Conservation (phyloP, 2,888 invertebrate genomes). For the Drosophila histrio region DNA sequence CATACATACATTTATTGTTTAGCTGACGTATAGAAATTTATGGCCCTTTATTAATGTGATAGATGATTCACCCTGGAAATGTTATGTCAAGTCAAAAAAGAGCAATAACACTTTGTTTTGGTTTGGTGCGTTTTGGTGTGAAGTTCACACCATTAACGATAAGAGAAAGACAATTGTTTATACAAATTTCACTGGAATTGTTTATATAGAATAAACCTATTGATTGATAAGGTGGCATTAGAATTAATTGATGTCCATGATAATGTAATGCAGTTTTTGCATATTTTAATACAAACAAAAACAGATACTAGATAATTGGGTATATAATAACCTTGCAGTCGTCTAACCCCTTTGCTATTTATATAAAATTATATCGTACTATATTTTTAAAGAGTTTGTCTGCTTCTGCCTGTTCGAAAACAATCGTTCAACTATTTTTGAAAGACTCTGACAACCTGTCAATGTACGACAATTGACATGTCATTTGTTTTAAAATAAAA, state of each 20-base stretch:
- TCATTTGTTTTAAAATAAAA: conserved; percentile 8
- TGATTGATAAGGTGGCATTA: conserved; percentile 41
- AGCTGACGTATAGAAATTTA: conserved; percentile 27
- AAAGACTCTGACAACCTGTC: conserved; percentile 1
- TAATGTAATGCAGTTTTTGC: conserved; percentile 3
- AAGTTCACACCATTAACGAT: conserved; percentile 6
- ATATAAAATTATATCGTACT: no score
- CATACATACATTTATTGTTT: background rate
- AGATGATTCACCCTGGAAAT: conserved; percentile 32
- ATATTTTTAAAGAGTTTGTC: background rate
- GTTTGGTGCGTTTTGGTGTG: conserved; percentile 3
- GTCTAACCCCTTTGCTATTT: no score
- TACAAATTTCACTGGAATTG: conserved; percentile 46
- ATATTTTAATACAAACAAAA: background rate
- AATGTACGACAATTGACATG: background rate
- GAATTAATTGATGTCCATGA: conserved; percentile 8
- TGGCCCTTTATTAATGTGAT: conserved; percentile 2
- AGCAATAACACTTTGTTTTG: background rate
- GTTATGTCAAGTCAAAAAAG: background rate
- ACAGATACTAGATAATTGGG: no score
- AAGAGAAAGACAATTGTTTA: conserved; percentile 25
- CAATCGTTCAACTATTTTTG: no score
- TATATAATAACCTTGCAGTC: no score
- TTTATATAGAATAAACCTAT: conserved; percentile 17
- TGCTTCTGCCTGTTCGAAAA: no score